Conservation (phyloP, 2,113 vertebrate genomes). For the Bambusicola thoracicus region DNA sequence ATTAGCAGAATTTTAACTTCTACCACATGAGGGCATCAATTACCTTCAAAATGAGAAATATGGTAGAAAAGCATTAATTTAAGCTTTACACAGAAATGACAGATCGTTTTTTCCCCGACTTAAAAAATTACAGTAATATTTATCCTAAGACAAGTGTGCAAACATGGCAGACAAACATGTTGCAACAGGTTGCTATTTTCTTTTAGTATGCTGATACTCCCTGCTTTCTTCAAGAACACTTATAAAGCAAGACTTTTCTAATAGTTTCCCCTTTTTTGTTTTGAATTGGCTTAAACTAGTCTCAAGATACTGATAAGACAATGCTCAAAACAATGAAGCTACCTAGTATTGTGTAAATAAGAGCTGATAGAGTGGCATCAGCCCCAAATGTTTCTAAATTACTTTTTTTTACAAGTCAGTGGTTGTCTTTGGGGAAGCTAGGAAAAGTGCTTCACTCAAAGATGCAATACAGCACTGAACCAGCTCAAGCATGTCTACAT, state of each 20-base stretch:
- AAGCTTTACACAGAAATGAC: neutral
- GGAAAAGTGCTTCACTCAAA: neutral
- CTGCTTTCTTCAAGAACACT: neutral
- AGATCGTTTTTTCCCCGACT: neutral
- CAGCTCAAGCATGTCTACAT: neutral
- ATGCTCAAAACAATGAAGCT: neutral
- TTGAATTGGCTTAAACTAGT: neutral
- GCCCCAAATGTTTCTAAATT: neutral
- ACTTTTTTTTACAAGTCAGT: neutral
- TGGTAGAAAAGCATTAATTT: neutral
- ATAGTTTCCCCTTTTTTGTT: neutral
- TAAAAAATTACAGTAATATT: neutral
- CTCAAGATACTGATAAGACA: neutral
- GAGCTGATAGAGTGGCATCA: neutral
- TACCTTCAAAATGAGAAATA: constrained; percentile 37
- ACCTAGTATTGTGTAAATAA: neutral
- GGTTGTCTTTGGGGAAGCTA: neutral
- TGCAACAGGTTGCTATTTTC: neutral
- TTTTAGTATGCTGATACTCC: neutral
- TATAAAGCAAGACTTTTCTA: neutral
- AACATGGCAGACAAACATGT: neutral
- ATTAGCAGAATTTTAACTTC: constrained; percentile 18
- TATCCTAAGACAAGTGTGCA: neutral
- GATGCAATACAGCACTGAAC: neutral
- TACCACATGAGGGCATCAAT: constrained; percentile 76